A percentile compares a stretch with the other conserved stretches of the same genome.
phyloP scores from a whole-genome alignment of 2,113 vertebrate species.

The Puma concolor region DNA sequence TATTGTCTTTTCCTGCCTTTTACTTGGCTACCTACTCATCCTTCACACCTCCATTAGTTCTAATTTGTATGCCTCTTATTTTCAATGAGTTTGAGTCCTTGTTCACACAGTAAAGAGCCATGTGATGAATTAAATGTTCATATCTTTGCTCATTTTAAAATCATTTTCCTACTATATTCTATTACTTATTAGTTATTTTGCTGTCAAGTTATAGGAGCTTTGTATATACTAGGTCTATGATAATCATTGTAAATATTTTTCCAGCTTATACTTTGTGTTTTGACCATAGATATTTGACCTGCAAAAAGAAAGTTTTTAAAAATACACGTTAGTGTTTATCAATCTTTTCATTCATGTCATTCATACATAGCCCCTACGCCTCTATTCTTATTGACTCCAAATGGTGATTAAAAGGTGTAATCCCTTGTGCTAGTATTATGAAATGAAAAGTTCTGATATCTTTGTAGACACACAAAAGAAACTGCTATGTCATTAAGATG shows the following conservation, averaged over 20 bases:
- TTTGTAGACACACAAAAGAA: neutral
- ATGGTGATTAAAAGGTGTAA: neutral
- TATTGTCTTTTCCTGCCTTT: neutral
- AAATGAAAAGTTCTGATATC: neutral
- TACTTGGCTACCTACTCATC: neutral
- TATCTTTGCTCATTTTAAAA: neutral
- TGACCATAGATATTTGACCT: neutral
- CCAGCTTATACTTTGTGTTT: constrained; percentile 28
- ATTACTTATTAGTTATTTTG: neutral
- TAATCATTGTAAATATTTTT: neutral
- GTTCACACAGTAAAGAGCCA: neutral
- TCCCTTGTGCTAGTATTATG: neutral
- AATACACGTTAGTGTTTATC: neutral
- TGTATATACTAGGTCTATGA: neutral
- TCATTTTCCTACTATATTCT: neutral
- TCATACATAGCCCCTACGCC: neutral
- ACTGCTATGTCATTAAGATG: neutral
- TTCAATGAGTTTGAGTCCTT: neutral
- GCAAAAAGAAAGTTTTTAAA: neutral
- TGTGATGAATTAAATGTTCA: neutral
- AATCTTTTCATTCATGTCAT: neutral
- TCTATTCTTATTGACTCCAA: neutral
- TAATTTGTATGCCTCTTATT: neutral
- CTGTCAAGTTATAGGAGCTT: neutral
- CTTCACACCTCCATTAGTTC: neutral